Evolutionary conservation across 2,888 invertebrate genomes (phyloP).

Genomic region (Eremobia ochroleuca): DNA sequence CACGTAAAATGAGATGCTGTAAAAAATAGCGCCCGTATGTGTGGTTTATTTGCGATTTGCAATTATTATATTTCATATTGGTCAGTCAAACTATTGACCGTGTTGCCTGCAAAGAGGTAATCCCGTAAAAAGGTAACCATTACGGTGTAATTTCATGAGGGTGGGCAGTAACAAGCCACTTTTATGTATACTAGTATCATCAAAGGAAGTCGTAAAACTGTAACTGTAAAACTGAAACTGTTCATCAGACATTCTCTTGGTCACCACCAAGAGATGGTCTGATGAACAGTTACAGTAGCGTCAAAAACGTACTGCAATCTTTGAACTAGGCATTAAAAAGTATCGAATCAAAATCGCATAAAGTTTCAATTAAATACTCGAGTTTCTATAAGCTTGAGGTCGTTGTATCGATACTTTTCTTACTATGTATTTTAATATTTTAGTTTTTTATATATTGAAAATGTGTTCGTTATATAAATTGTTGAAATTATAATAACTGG

Average conservation of each 20-base stretch:
- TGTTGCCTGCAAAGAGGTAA: not conserved
- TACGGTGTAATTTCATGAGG: not conserved
- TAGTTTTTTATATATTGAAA: not conserved
- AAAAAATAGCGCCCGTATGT: not conserved
- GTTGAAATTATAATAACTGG: not conserved
- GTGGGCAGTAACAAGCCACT: not conserved
- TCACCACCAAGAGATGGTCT: not conserved
- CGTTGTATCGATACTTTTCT: not conserved
- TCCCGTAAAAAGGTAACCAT: not conserved
- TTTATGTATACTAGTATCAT: not conserved
- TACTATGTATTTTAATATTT: not conserved
- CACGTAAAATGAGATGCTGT: constrained; percentile 5
- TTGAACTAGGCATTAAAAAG: not conserved
- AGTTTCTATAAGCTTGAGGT: not conserved
- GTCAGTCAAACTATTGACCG: constrained; percentile 14
- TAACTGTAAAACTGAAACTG: too few species aligned
- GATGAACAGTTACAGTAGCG: not conserved
- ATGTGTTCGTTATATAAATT: not conserved
- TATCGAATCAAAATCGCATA: not conserved
- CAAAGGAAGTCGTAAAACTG: not conserved
- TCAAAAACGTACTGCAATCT: not conserved
- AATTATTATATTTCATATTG: constrained; percentile 13
- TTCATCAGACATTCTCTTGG: too few species aligned
- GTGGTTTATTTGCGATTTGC: constrained; percentile 9
- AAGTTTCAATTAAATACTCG: not conserved